Conservation (phyloP, 2,113 vertebrate species). For the Bujurquina vittata region DNA sequence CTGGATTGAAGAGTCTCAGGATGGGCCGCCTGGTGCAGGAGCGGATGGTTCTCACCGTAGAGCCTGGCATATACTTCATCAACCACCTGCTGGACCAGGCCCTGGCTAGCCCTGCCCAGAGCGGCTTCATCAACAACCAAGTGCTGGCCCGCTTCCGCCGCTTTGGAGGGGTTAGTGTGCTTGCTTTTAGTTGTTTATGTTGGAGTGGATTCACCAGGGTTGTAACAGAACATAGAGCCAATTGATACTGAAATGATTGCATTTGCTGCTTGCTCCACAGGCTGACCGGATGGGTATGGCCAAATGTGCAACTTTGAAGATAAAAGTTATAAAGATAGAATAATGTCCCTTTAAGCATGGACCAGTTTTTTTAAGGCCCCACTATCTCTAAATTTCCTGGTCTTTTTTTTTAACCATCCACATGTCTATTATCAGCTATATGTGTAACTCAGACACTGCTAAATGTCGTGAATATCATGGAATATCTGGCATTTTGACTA, state of each 20-base stretch:
- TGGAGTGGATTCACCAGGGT: background rate
- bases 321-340: background rate
- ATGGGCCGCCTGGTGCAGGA: constrained; percentile 86
- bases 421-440: no score
- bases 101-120: constrained; percentile 79
- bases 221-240: background rate
- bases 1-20: constrained; percentile 88
- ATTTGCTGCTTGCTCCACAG: background rate
- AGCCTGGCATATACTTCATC: constrained; percentile 98
- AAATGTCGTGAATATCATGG: background rate
- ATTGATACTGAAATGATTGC: background rate
- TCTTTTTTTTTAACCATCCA: background rate
- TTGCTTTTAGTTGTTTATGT: background rate
- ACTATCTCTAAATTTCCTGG: background rate
- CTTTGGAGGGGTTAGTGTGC: constrained; percentile 90
- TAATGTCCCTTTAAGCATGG: background rate
- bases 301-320: background rate
- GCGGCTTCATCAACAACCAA: constrained; percentile 87
- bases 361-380: background rate
- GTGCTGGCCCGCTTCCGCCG: constrained; percentile 86
- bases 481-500: background rate
- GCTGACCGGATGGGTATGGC: background rate
- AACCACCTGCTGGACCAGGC: constrained; percentile 90
- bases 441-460: background rate
- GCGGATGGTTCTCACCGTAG: constrained; percentile 95